Evolutionary conservation across 2,797 vertebrate species (phyloP), one percentile per base, ranked within the genome.

Genomic region (Enteromius fasciolatus): DNA sequence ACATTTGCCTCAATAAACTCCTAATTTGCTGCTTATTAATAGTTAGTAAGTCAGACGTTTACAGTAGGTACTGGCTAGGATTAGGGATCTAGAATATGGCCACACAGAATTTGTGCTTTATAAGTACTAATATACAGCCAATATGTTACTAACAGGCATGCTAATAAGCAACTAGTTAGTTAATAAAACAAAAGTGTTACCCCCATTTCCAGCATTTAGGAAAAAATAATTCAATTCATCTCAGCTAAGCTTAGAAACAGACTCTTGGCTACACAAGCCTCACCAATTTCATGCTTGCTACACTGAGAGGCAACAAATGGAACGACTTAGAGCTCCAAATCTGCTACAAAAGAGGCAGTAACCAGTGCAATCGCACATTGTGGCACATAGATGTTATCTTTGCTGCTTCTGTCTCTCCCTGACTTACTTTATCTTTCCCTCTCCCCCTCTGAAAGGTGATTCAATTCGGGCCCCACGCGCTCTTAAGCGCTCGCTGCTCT

Each of bases 381-480:
- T 69, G 74, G 74, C 64, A 69, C 66, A 83, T 63, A 77, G 83
- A 80, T 84, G 83, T 59, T 77, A 76, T 85, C 73, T 69, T 33
- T 33, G 20, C 78, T 70, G 70, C 78, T n/a, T 59, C 25, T 80
- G 61, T 84, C 83, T 85, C 79, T 85, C 67, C 64, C 54, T 69
- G 50, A 52, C 67, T 64, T 76, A 77, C 75, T 82, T 77, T 78
- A 76, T 85, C 74, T 73, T 73, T 50, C 54, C 28, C 15, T 76
- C 39, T 63, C 41, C 20, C 23, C 77, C n/a, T 57, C 48, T 77
- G 64, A 81, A 50, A 76, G 44, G 63, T 64, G 72, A 70, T 74
- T 82, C 25, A 85, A 48, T 64, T 52, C 46, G 33, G 80, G 66
- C 75, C 48, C 52, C 66, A 78, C 75, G 72, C 14, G 11, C 67